Evolutionary conservation across 2,888 invertebrate genomes (phyloP).

Genomic region (Phorcus lineatus): DNA sequence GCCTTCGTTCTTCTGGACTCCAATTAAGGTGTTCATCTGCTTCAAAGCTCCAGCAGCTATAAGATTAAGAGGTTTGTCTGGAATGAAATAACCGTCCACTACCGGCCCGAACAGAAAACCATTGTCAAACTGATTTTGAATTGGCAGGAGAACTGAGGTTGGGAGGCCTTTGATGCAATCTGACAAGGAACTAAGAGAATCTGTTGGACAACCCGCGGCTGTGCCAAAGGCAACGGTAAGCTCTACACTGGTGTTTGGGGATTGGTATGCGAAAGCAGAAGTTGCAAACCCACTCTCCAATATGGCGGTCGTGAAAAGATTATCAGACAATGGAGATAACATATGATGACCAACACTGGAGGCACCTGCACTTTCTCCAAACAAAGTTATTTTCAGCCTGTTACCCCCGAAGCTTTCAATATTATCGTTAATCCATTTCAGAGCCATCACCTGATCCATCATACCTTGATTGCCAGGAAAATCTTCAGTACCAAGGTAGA

Average conservation of each 20-base stretch:
- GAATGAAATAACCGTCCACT: conserved; percentile 90
- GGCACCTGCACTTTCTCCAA: conserved; percentile 65
- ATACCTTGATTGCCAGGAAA: conserved; percentile 92
- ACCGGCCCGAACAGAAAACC: conserved; percentile 85
- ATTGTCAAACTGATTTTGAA: conserved; percentile 25
- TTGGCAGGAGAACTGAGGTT: conserved; percentile 24
- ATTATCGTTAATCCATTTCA: conserved; percentile 94
- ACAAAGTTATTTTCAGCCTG: conserved; percentile 50
- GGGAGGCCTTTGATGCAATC: conserved; percentile 39
- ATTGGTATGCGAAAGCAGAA: conserved; percentile 45
- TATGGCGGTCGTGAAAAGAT: conserved; percentile 57
- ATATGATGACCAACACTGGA: conserved; percentile 53
- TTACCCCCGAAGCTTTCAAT: conserved; percentile 77
- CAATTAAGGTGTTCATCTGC: conserved; percentile 88
- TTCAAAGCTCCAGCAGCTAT: conserved; percentile 88
- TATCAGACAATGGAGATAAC: conserved; percentile 46
- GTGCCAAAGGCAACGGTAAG: conserved; percentile 83
- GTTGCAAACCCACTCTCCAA: conserved; percentile 53
- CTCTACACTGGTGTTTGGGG: conserved; percentile 35
- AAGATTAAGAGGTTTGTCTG: conserved; percentile 90
- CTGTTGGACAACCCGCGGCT: conserved; percentile 35
- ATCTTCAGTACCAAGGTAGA: conserved; percentile 86
- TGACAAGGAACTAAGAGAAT: conserved; percentile 24
- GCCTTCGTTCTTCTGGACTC: conserved; percentile 95
- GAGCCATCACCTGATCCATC: conserved; percentile 94